These are phyloP conservation scores for Paguma larvata DNA, from an alignment of 2,797 vertebrate genomes.

Conservation along the genomic window DNA sequence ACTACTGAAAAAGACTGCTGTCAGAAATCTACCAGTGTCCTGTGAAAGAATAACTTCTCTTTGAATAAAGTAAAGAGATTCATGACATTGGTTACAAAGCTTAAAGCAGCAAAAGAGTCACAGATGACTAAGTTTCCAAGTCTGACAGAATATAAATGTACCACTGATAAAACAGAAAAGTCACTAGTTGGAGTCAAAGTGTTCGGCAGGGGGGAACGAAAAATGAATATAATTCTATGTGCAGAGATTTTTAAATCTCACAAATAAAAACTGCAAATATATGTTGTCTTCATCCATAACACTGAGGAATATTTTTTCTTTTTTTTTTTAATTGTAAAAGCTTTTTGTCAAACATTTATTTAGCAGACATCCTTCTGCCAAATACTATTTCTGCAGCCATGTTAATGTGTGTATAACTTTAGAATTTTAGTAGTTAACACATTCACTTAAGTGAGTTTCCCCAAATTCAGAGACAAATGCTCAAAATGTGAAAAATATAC, in stretches of 20 bases:
- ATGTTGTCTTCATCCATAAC: conserved; percentile 75
- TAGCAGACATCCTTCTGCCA: conserved; percentile 82
- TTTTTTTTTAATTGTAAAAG: conserved; percentile 57
- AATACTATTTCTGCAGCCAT: conserved; percentile 80
- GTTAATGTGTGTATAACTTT: conserved; percentile 70
- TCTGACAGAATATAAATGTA: conserved; percentile 25
- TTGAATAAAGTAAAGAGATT: conserved; percentile 53
- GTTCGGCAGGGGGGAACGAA: neutral
- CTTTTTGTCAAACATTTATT: conserved; percentile 83
- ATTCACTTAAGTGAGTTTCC: conserved; percentile 80
- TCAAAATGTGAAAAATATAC: conserved; percentile 74
- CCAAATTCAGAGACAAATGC: neutral
- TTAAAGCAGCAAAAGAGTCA: neutral
- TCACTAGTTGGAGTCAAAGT: neutral
- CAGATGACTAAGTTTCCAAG: conserved; percentile 54
- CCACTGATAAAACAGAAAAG: neutral
- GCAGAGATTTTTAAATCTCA: conserved; percentile 35
- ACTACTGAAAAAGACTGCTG: neutral
- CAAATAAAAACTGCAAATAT: conserved; percentile 73
- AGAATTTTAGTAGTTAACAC: conserved; percentile 82
- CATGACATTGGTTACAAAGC: neutral
- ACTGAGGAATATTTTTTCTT: conserved; percentile 57
- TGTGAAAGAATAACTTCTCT: conserved; percentile 24
- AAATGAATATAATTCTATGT: neutral
- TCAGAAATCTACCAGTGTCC: neutral